A percentile compares a stretch with the other conserved stretches of the same genome.
These are phyloP conservation scores for Pangasius krempfi DNA, from an alignment of 2,797 vertebrate species.

Conservation along the genomic window DNA sequence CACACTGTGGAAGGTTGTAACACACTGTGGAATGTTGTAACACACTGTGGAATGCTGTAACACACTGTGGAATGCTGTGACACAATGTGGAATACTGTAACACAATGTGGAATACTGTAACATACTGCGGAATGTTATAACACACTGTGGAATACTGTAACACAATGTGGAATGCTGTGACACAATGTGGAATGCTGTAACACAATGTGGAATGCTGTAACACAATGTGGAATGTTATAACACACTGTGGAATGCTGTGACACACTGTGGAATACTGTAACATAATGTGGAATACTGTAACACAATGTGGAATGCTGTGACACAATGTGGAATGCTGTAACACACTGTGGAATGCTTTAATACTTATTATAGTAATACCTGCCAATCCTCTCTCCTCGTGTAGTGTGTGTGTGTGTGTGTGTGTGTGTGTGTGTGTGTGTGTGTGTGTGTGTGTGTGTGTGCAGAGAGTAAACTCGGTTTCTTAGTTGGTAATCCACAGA, in stretches of 20 bases:
- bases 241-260: neutral
- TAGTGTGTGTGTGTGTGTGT: conserved; percentile 3
- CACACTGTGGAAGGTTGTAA: neutral
- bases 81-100: neutral
- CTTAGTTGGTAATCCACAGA: conserved; percentile 90
- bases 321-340: neutral
- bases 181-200: neutral
- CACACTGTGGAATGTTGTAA: neutral
- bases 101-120: neutral
- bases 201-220: neutral
- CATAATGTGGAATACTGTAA: neutral
- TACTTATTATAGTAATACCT: neutral
- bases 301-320: neutral
- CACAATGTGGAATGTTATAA: neutral
- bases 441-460: conserved; percentile 26
- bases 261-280: neutral
- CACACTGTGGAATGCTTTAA: neutral
- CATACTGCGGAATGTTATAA: neutral
- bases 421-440: conserved; percentile 12
- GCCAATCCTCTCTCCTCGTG: neutral
- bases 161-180: neutral
- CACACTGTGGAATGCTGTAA: neutral
- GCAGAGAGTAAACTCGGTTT: neutral
- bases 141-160: neutral
- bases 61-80: neutral